Conservation (phyloP, 2,888 invertebrate species). For the Terebella lapidaria region DNA sequence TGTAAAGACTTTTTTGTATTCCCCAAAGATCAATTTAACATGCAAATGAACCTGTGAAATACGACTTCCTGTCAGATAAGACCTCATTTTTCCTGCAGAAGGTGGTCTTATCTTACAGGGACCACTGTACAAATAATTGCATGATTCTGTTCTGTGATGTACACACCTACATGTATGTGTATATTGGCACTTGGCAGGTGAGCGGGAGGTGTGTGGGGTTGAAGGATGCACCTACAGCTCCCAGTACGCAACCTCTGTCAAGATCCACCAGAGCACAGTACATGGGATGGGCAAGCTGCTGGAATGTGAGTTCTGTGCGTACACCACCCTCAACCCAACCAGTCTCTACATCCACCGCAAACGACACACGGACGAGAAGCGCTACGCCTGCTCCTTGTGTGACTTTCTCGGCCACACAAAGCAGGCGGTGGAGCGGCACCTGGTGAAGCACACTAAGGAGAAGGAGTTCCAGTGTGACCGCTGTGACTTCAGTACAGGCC, state of each 20-base stretch:
- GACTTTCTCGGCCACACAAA: constrained; percentile 9
- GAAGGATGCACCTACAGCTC: constrained; percentile 14
- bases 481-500: constrained; percentile 12
- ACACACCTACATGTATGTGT: too few species aligned
- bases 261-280: constrained; percentile 2
- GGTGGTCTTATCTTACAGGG: too few species aligned
- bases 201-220: constrained; percentile 5
- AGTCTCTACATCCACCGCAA: constrained; percentile 11
- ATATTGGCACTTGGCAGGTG: too few species aligned
- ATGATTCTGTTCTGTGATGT: too few species aligned
- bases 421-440: constrained; percentile 16
- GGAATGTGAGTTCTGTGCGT: constrained; percentile 12
- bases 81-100: too few species aligned
- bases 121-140: too few species aligned
- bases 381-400: constrained; percentile 16
- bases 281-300: constrained; percentile 7
- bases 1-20: too few species aligned
- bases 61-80: too few species aligned
- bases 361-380: constrained; percentile 8
- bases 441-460: constrained; percentile 16
- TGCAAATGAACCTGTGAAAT: too few species aligned
- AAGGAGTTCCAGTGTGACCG: constrained; percentile 15
- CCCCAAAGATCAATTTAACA: too few species aligned
- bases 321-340: constrained; percentile 9
- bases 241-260: constrained; percentile 8